Evolutionary conservation across 2,113 vertebrate genomes (phyloP).

Genomic region (Ia io): DNA sequence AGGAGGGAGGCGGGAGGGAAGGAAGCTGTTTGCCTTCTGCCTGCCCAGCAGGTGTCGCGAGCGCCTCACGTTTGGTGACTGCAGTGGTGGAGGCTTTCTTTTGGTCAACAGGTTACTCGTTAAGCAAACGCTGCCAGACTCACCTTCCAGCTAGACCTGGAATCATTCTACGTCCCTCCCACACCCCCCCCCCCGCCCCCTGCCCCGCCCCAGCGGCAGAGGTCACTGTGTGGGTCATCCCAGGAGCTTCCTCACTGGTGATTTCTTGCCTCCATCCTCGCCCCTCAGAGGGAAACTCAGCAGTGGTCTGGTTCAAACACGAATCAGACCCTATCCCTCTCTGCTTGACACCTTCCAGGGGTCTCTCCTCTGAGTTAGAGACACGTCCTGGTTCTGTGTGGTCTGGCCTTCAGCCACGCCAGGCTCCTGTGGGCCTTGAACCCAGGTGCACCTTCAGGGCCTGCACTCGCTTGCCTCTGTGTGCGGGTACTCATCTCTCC

Average conservation of each 20-base stretch:
- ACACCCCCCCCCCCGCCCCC: too few species aligned
- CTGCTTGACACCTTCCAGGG: not conserved
- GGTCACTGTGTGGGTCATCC: not conserved
- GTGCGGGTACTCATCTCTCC: not conserved
- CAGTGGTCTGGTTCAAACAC: not conserved
- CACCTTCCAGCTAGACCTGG: not conserved
- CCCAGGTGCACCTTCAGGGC: not conserved
- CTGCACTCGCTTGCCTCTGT: not conserved
- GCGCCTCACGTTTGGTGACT: not conserved
- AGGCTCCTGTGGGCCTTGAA: not conserved
- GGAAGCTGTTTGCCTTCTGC: not conserved
- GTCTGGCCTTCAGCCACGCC: not conserved
- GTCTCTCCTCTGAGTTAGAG: not conserved
- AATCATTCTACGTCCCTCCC: not conserved
- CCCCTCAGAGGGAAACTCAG: not conserved
- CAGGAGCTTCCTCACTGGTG: not conserved
- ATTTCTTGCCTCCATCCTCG: too few species aligned
- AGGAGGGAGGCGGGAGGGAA: not conserved
- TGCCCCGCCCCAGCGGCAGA: not conserved
- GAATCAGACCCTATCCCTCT: not conserved
- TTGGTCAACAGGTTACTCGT: too few species aligned
- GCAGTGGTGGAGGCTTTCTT: accelerated
- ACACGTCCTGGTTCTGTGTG: not conserved
- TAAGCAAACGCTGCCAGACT: not conserved
- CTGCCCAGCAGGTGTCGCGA: not conserved